Percentiles rank a stretch among this genome's conserved stretches.
These are phyloP conservation scores for Tuta absoluta DNA, from an alignment of 2,888 invertebrate genomes.

Conservation along the genomic window DNA sequence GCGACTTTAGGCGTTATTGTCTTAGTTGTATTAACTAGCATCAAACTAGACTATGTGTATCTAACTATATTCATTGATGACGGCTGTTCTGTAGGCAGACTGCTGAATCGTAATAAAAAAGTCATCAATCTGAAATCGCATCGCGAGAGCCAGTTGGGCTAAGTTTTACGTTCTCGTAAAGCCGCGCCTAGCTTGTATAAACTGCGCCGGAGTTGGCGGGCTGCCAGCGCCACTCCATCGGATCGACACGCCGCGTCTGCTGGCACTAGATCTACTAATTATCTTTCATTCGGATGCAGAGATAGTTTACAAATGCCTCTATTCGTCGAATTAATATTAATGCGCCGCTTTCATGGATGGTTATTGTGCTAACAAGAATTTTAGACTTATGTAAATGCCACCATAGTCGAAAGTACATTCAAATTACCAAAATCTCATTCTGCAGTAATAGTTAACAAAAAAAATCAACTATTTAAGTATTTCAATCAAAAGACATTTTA, in stretches of 20 bases:
- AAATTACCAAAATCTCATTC: too few relatives aligned
- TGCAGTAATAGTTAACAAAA: too few relatives aligned
- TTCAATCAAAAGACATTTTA: too few relatives aligned
- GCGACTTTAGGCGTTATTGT: not conserved
- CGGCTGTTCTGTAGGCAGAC: too few relatives aligned
- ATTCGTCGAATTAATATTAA: not conserved
- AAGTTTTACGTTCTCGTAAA: conserved; percentile 69
- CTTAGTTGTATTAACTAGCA: too few relatives aligned
- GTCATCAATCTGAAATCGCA: conserved; percentile 55
- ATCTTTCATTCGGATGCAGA: conserved; percentile 38
- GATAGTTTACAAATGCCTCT: conserved; percentile 4
- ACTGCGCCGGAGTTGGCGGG: conserved; percentile 57
- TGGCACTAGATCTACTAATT: conserved; percentile 55
- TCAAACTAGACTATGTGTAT: too few relatives aligned
- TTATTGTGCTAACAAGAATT: not conserved
- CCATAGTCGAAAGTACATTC: too few relatives aligned
- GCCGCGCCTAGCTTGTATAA: conserved; percentile 54
- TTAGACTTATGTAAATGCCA: not conserved
- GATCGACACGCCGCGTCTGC: conserved; percentile 49
- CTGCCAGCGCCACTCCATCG: conserved; percentile 55
- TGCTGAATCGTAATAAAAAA: conserved; percentile 49
- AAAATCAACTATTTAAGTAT: too few relatives aligned
- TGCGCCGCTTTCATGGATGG: not conserved
- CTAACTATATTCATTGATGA: too few relatives aligned
- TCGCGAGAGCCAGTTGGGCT: conserved; percentile 56